Base-by-base conservation (phyloP, 2,113 vertebrate genomes). In the Phaetusa simplex region DNA sequence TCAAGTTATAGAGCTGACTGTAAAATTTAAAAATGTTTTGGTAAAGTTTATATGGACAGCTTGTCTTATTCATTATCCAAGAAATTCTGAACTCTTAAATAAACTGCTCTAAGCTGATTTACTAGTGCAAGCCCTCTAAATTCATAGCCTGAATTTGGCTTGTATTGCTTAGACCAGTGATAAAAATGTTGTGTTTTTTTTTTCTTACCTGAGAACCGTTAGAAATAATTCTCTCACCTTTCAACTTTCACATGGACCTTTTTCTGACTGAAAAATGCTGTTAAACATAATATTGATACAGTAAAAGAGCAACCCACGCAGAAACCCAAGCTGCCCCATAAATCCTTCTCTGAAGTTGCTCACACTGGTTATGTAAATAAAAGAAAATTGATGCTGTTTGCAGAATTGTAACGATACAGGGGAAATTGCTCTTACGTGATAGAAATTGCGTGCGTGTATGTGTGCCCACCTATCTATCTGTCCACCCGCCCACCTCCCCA, bases 351-450 rank as follows among this genome's bases (percentile, higher is more conserved):
- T 95, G 85, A 92, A 84, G 70, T 26, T 93, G 62, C 70, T 96
- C 58, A 59, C 78, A 58, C 81, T 87, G 91, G 92, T 94, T 97
- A 94, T 93, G 95, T 97, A 96, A 97, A 97, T 95, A 94, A 66
- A 86, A 82, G 62, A 82, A 93, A 95, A 93, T 55, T 83, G 74
- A 88, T 91, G 62, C 47, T 79, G 45, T 96, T 96, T 93, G 72
- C 73, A 90, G 90, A 94, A 88, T 59, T 89, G 65, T 90, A 77
- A 84, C 90, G 59, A 58, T 91, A 65, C 1, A 72, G 38, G 34
- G 56, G 58, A 87, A 95, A 82, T 40, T 64, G 50, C 71, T 88
- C 29, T 43, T 91, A 34, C 0, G 0, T 53, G 70, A n/a, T 26
- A 69, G 81, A 85, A 82, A 36, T 56, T 40, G 43, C 36, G 42